phyloP scores from a whole-genome alignment of 2,113 vertebrate species.

The Melanerpes formicivorus region DNA sequence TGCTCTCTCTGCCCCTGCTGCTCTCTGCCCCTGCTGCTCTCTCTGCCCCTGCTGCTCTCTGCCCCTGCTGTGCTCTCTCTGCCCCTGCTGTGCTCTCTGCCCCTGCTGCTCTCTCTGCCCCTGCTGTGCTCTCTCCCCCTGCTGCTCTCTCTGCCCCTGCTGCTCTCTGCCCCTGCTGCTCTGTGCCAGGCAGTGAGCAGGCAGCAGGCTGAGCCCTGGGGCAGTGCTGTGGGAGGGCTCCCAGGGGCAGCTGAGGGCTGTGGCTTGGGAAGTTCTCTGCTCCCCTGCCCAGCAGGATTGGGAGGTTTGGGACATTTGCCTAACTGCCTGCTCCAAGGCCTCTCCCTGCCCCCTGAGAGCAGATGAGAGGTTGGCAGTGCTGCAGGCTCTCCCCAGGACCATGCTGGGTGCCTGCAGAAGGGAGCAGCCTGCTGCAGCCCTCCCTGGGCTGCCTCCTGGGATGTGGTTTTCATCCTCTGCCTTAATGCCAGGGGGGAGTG shows the following conservation, averaged over 20 bases:
- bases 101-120: too few relatives aligned
- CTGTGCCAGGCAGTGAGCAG: too few relatives aligned
- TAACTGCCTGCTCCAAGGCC: neutral
- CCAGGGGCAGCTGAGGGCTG: neutral
- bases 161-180: too few relatives aligned
- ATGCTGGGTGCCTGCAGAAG: neutral
- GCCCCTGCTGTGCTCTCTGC: too few relatives aligned
- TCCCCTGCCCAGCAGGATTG: neutral
- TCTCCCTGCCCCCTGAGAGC: neutral
- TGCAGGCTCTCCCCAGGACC: neutral
- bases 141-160: too few relatives aligned
- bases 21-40: too few relatives aligned
- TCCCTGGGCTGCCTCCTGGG: neutral
- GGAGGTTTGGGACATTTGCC: neutral
- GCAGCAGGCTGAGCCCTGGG: neutral
- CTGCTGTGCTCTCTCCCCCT: too few relatives aligned
- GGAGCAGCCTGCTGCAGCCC: neutral
- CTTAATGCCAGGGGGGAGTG: neutral
- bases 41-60: too few relatives aligned
- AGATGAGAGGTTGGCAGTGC: neutral
- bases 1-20: too few relatives aligned
- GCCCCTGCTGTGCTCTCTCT: too few relatives aligned
- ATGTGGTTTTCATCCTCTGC: neutral
- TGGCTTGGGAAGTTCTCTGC: neutral
- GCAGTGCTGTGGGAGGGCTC: neutral